phyloP scores from a whole-genome alignment of 2,113 vertebrate genomes.

The Mobula hypostoma region DNA sequence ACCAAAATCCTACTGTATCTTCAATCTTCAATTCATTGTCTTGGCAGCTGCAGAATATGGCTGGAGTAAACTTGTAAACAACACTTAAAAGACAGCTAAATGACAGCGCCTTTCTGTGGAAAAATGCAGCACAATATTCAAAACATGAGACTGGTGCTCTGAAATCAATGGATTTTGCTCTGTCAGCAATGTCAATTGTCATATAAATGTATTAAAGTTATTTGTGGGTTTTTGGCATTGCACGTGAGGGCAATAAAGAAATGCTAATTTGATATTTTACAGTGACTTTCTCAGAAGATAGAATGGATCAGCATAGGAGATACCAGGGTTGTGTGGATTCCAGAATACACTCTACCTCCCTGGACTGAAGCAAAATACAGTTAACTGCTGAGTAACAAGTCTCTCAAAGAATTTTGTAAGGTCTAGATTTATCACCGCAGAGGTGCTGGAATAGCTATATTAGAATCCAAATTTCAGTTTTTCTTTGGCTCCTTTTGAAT shows the following conservation, averaged over 20 bases:
- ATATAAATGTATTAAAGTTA: neutral
- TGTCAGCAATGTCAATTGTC: neutral
- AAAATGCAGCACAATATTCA: neutral
- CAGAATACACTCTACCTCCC: neutral
- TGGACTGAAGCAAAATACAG: neutral
- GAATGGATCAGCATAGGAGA: neutral
- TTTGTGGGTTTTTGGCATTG: neutral
- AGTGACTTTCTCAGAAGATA: neutral
- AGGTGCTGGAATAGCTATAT: neutral
- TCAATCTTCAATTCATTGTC: slow-evolving; percentile 4
- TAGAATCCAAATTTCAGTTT: neutral
- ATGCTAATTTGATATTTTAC: neutral
- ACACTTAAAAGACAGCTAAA: too few relatives aligned
- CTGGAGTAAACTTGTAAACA: too few relatives aligned
- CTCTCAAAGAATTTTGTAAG: neutral
- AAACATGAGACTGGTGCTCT: neutral
- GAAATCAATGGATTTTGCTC: neutral
- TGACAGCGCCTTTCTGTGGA: neutral
- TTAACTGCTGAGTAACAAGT: neutral
- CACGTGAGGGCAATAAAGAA: neutral
- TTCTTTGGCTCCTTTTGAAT: neutral
- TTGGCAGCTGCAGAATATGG: neutral
- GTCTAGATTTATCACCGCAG: neutral
- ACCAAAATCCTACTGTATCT: neutral
- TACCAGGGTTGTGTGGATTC: neutral